phyloP scores from a whole-genome alignment of 2,797 vertebrate species.

The Glossophaga mutica region DNA sequence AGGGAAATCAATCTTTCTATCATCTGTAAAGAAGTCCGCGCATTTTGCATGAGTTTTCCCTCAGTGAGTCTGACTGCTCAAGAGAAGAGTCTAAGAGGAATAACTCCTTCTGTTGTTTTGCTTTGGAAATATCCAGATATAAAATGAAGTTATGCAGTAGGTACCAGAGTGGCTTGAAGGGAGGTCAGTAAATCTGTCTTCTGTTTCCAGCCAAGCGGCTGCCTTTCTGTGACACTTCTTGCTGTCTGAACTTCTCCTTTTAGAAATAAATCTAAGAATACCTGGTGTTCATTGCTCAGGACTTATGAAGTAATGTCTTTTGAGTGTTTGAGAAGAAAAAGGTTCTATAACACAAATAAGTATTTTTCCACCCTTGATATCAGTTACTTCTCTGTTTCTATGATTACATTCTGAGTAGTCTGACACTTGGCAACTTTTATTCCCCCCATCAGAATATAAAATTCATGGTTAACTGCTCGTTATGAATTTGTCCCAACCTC shows the following conservation, averaged over 20 bases:
- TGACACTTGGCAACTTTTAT: not conserved
- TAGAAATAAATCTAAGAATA: conserved; percentile 53
- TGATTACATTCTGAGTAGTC: not conserved
- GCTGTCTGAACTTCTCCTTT: conserved; percentile 17
- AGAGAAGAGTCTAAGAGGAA: not conserved
- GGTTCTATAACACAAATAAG: not conserved
- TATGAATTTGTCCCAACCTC: conserved; percentile 33
- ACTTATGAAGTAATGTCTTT: conserved; percentile 37
- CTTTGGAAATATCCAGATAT: not conserved
- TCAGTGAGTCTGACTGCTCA: not conserved
- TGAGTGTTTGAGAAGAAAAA: not conserved
- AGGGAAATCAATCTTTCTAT: not conserved
- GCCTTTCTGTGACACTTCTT: conserved; percentile 1
- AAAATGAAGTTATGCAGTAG: not conserved
- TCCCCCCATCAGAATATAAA: not conserved
- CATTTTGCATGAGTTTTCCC: not conserved
- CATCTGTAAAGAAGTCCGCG: not conserved
- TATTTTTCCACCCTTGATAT: not conserved
- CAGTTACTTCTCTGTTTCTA: not conserved
- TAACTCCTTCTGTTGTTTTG: not conserved
- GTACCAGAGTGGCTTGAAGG: not conserved
- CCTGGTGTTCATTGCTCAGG: not conserved
- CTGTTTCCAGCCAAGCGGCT: not conserved
- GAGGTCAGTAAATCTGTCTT: conserved; percentile 1
- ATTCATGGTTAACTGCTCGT: conserved; percentile 2